Base-by-base conservation (phyloP, 1,140 invertebrate genomes). In the Kradibia gibbosae region DNA sequence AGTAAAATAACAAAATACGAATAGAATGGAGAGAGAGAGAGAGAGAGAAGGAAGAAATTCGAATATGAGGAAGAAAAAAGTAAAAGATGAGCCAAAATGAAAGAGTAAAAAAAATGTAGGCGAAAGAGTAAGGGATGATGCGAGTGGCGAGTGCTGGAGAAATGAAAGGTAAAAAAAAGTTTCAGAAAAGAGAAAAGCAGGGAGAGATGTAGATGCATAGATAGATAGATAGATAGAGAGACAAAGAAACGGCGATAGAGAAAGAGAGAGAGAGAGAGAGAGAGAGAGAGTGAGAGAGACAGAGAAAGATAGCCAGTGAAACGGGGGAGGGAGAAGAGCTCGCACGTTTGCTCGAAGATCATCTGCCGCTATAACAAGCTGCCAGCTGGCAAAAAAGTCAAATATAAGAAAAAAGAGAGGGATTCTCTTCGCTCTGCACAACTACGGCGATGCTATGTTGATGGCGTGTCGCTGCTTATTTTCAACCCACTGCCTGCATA, bases 311-410 rank as follows among this genome's bases (percentile, higher is more conserved):
- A 84, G 57, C 1, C 28, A 60, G 57, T 11, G 7, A 60, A 3
- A 60, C 48, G 55, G 81, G 45, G 4, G 78, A 73, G 78, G 48
- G 57, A 85, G 84, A 81, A 82, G 83, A 74, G 73, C 55, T 70
- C 82, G 78, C 86, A 78, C 85, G 85, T 82, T 80, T 82, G 84
- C 86, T 87, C 87, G 88, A 85, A 90, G 88, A 90, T 91, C 87
- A 90, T 91, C 89, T 89, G 88, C 88, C 86, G 87, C 87, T 90
- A 88, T 90, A 90, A 88, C 88, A 90, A 88, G 87, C 89, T 89
- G 89, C 87, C 89, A 91, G 88, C 88, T 90, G 89, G 89, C 88
- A 91, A 91, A 91, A 91, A 91, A 91, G 89, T 90, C 86, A 89
- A 91, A 90, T 84, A 89, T 87, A 86, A 91, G 85, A 85, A 39